Conservation (phyloP, 2,888 invertebrate species). For the Hemithea aestivaria region DNA sequence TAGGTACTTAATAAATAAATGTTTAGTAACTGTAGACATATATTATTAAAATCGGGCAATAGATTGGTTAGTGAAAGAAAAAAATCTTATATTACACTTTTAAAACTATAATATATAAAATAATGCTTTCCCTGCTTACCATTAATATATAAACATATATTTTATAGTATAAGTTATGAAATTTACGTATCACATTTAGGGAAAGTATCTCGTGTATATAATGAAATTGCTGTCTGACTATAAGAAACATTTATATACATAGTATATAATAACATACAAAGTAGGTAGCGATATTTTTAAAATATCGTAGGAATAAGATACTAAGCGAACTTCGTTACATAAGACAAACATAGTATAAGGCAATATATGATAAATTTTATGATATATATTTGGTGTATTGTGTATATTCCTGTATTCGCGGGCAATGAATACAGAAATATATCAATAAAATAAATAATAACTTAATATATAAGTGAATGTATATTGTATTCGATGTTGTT, state of each 20-base stretch:
- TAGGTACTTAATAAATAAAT: too few species aligned
- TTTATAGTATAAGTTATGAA: too few species aligned
- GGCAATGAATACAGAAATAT: conserved; percentile 71
- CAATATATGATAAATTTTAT: conserved; percentile 5
- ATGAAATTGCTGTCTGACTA: conserved; percentile 45
- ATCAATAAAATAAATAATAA: conserved; percentile 18
- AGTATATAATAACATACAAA: neutral
- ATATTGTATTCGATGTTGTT: conserved; percentile 27
- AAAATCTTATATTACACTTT: too few species aligned
- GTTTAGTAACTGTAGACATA: too few species aligned
- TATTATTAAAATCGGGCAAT: too few species aligned
- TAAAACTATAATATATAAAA: conserved; percentile 1
- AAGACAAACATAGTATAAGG: conserved; percentile 6
- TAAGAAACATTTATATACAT: conserved; percentile 31
- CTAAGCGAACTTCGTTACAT: conserved; percentile 43
- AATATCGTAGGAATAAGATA: conserved; percentile 19
- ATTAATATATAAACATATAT: too few species aligned
- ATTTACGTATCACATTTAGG: conserved; percentile 4
- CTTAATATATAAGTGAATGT: conserved; percentile 10
- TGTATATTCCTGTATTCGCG: conserved; percentile 59
- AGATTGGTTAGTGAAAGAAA: too few species aligned
- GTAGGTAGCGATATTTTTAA: neutral
- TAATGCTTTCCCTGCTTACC: too few species aligned
- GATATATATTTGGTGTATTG: conserved; percentile 14
- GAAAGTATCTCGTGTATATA: conserved; percentile 17